A percentile compares a stretch with the other conserved stretches of the same genome.
phyloP scores from a whole-genome alignment of 1,140 invertebrate species.

The Pseudomyrmex sp. region DNA sequence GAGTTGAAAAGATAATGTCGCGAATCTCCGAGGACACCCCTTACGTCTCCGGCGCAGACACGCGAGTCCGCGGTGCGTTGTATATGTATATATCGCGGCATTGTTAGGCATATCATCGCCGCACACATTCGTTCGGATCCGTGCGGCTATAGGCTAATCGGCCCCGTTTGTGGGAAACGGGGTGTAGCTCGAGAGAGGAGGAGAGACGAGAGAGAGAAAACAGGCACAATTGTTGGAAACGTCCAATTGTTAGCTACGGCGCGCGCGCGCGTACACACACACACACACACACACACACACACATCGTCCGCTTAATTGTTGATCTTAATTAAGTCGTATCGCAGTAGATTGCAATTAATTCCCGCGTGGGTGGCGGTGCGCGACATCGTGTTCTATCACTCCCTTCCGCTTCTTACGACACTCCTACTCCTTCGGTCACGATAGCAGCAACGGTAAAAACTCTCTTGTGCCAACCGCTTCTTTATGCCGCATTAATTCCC shows the following conservation, averaged over 20 bases:
- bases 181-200: neutral
- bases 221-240: constrained; percentile 28
- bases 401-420: constrained; percentile 49
- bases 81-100: neutral
- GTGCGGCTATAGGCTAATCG: constrained; percentile 31
- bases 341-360: constrained; percentile 66
- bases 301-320: constrained; percentile 59
- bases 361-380: constrained; percentile 46
- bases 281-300: constrained; percentile 19
- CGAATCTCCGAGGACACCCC: neutral
- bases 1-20: neutral
- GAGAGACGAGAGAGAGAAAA: constrained; percentile 18
- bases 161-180: constrained; percentile 41
- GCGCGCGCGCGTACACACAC: constrained; percentile 9
- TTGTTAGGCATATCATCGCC: constrained; percentile 27
- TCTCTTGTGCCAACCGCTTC: neutral
- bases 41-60: neutral
- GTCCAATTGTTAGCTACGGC: constrained; percentile 28
- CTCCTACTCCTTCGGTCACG: constrained; percentile 17
- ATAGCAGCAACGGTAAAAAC: constrained; percentile 62
- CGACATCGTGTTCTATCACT: constrained; percentile 56
- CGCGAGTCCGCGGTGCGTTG: neutral
- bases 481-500: constrained; percentile 62
- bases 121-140: constrained; percentile 15
- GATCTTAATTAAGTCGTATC: constrained; percentile 74